phyloP scores from a whole-genome alignment of 2,888 invertebrate genomes.

The Caenorhabditis sp. region DNA sequence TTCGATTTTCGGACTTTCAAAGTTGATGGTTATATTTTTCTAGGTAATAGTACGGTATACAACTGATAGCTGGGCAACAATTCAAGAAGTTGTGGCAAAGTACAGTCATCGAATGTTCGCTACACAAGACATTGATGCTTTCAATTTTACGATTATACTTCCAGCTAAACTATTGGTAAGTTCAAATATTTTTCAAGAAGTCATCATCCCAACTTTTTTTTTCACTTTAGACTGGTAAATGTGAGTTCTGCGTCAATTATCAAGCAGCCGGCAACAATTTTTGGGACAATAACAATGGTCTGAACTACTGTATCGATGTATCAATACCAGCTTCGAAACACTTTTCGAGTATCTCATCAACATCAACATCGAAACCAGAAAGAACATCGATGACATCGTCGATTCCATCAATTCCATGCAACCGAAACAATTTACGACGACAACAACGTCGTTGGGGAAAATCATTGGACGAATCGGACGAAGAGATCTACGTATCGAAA shows the following conservation, averaged over 20 bases:
- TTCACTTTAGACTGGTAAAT: constrained; percentile 16
- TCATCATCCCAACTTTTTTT: background rate
- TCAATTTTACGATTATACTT: constrained; percentile 43
- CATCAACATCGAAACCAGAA: background rate
- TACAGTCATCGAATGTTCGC: constrained; percentile 46
- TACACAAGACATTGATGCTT: constrained; percentile 48
- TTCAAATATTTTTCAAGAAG: background rate
- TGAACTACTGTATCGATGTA: constrained; percentile 41
- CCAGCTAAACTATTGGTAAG: constrained; percentile 31
- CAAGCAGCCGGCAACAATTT: constrained; percentile 26
- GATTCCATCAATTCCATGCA: constrained; percentile 12
- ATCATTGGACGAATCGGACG: constrained; percentile 28
- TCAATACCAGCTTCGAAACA: background rate
- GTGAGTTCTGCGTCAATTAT: constrained; percentile 51
- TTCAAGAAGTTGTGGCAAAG: constrained; percentile 30
- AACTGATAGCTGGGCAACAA: constrained; percentile 37
- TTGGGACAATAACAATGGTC: constrained; percentile 54
- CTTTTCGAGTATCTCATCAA: constrained; percentile 1
- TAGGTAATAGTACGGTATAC: constrained; percentile 45
- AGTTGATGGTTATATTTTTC: background rate
- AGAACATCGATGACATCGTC: too few species aligned
- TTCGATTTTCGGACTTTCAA: background rate
- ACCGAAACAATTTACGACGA: constrained; percentile 8
- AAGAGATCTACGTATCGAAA: constrained; percentile 9
- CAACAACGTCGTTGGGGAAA: constrained; percentile 36